Base-by-base conservation (phyloP, 2,888 invertebrate genomes). In the Dryomyza anilis region DNA sequence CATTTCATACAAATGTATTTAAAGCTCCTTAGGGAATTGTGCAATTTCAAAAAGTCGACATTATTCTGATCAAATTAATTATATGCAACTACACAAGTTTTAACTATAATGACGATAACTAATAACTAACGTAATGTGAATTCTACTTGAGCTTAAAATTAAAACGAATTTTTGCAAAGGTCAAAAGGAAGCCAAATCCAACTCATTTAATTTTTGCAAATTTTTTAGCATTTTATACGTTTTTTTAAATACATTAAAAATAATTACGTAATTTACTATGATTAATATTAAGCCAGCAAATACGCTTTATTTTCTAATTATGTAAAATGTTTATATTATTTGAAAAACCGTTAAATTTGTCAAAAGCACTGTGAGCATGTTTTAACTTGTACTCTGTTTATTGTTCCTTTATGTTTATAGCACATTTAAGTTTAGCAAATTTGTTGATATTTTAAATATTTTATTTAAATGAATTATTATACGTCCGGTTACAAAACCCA, bases 401-500 rank as follows among this genome's bases (percentile, higher is more conserved):
- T 56, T 56, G 25, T 52, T 52, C 27, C 27, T 23, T 23, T 21
- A 56, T 23, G 12, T 33, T 56, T 25, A 36, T 39, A 56, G 55
- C 33, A 39, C n/a, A 21, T 33, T 56, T 56, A 39, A 23, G 25
- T 52, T 25, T 36, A 25, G 52, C 16, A 61, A n/a, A 48, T 19
- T 12, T 50, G 10, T n/a, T 48, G 10, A 30, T 29, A 14, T n/a
- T 45, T 27, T 21, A 45, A 29, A 29, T 27, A n/a, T 55, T 29
- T 55, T 50, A n/a, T 45, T 45, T 14, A 23, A 19, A 36, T 33
- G 14, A 8, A 60, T 70, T 67, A 60, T 64, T 69, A 74, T 73
- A 77, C 79, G 79, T 79, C 78, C 79, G 64, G 66, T 67, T 65
- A 73, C 70, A 72, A 75, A 76, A 66, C 80, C 77, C 78, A 72